Conservation (phyloP, 2,888 invertebrate species). For the Himalopsyche kuldschensis region DNA sequence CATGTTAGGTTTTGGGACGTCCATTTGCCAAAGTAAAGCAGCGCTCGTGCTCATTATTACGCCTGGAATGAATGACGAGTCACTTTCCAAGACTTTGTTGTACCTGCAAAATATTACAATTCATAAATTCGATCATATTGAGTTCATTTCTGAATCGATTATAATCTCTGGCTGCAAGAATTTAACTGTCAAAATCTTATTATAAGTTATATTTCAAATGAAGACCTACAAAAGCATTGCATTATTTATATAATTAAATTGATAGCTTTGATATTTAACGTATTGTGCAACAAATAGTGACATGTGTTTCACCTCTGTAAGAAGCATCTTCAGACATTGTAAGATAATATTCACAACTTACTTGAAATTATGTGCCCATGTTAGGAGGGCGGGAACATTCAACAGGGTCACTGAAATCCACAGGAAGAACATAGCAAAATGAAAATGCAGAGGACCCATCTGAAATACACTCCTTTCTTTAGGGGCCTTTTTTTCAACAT, state of each 20-base stretch:
- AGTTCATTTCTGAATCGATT: background rate
- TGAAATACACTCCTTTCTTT: conserved; percentile 40
- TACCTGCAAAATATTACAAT: conserved; percentile 50
- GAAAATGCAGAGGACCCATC: conserved; percentile 67
- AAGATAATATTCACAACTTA: conserved; percentile 49
- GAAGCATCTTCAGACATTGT: too few species aligned
- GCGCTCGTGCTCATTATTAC: conserved; percentile 62
- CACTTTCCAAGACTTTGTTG: conserved; percentile 59
- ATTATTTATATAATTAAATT: too few species aligned
- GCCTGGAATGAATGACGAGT: conserved; percentile 65
- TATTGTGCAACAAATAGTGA: too few species aligned
- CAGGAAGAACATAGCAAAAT: conserved; percentile 71
- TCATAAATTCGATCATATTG: background rate
- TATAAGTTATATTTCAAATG: too few species aligned
- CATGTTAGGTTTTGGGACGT: conserved; percentile 66
- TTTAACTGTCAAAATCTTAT: too few species aligned
- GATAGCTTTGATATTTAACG: too few species aligned
- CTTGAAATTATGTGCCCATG: conserved; percentile 82
- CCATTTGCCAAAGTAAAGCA: conserved; percentile 67
- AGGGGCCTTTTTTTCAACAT: conserved; percentile 6
- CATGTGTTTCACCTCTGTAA: too few species aligned
- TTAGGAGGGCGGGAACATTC: conserved; percentile 71
- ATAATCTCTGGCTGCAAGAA: too few species aligned
- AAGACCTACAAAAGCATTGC: too few species aligned
- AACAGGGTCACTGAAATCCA: conserved; percentile 68